Base-by-base conservation (phyloP, 2,888 invertebrate genomes). In the Epistrophella euchroma region DNA sequence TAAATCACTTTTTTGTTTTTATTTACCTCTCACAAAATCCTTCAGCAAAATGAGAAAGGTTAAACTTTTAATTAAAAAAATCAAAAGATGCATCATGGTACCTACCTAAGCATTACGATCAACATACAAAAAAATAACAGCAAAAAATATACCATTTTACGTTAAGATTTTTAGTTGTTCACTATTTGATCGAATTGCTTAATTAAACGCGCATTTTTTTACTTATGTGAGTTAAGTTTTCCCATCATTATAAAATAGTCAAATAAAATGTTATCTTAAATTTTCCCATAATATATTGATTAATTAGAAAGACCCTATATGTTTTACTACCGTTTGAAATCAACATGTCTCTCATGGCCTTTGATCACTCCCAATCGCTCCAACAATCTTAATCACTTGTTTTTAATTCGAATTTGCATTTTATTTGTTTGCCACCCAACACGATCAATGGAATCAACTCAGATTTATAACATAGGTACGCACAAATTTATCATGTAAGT, bases 391-490 rank as follows among this genome's bases (percentile, higher is more conserved):
- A 58, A 58, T 58, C 13, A 37, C 19, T 62, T 62, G 25, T 43
- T 62, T 64, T 43, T 55, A 7, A 47, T 11, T 60, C 28, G 10
- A 19, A 60, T 68, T 70, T 70, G 32, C 68, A 76, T 60, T 70
- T 50, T 15, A 50, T 60, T 56, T 35, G 17, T 7, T 60, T 68
- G 40, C 68, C 75, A 66, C 75, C 64, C 64, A 64, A 17, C 45
- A 64, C 45, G 64, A 64, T 64, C 43, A 64, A 17, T 45, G 17
- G 11, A 32, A 32, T 45, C 45, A 64, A 17, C 19, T 28, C 11
- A 47, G 35, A 32, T 47, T 17, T 37, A 5, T 52, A n/a, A n/a
- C n/a, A 13, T 52, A 52, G n/a, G 17, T 19, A 47, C 66, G 66
- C 68, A 70, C 25, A 45, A 66, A 19, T 47, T 66, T 66, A 32